Evolutionary conservation across 2,797 vertebrate species (phyloP), one percentile per base, ranked within the genome.

Genomic region (Botia kubotai): DNA sequence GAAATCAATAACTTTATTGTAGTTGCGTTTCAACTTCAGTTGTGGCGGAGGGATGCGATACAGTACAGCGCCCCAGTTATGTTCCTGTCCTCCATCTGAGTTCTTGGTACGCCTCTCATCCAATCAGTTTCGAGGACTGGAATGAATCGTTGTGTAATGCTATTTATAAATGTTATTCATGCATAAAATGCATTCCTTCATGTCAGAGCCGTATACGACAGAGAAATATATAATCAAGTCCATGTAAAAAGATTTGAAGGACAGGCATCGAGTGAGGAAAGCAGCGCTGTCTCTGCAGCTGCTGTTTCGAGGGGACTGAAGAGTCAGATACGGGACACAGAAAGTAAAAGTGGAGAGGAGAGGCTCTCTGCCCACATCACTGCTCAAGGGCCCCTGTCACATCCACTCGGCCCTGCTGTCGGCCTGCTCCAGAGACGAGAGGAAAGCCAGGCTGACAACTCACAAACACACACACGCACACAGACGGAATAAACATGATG

Each of bases 351-450:
- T 73, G 69, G 46, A 70, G 57, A 72, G 33, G 69, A 78, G 53
- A 62, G 65, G 48, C 72, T 66, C 63, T 23, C 75, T 43, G 53
- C 29, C 63, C 69, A 65, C 71, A 73, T 68, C 70, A 72, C 57
- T 29, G 46, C 60, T 58, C 2, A 3, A 72, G 60, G 57, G 66
- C 69, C 62, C 3, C 58, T 77, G 68, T 63, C 82, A 77, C 43
- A 80, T 76, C 52, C 62, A 73, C 60, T 80, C 78, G 73, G 62
- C 78, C 60, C 70, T 57, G 70, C 70, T 80, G 78, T 73, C 58
- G 23, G 13, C 58, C 78, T 66, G 50, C 60, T 53, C 33, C 14
- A 11, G 67, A 74, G 60, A 67, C 48, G 63, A 68, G 60, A 65
- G 63, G 57, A 75, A 57, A 63, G 70, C 66, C 77, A 60, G 57